Evolutionary conservation across 1,140 invertebrate genomes (phyloP).

Genomic region (Eumaeus atala): DNA sequence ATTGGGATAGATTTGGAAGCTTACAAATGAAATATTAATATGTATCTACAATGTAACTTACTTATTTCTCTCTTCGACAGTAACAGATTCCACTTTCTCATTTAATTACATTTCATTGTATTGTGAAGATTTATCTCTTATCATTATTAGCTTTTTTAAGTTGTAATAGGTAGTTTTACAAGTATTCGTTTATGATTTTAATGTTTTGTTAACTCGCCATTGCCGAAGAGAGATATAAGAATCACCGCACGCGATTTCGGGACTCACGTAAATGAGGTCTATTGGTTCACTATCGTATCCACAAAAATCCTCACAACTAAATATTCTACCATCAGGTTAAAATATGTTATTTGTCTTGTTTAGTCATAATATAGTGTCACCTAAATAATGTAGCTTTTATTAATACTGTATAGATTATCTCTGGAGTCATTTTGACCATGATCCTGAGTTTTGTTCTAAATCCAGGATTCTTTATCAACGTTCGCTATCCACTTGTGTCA

Average conservation of each 20-base stretch:
- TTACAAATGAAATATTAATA: slow-evolving; percentile 16
- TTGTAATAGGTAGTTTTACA: neutral
- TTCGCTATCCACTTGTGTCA: no score
- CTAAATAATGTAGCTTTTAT: slow-evolving; percentile 11
- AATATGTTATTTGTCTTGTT: slow-evolving; percentile 19
- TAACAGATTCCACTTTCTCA: neutral
- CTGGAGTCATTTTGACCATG: slow-evolving; percentile 35
- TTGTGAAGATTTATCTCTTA: neutral
- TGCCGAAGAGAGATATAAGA: slow-evolving; percentile 27
- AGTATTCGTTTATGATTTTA: no score
- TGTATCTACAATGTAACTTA: slow-evolving; percentile 11
- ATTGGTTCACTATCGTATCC: slow-evolving; percentile 14
- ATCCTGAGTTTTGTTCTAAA: neutral
- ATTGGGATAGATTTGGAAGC: slow-evolving; percentile 25
- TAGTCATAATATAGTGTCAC: neutral
- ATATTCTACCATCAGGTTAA: slow-evolving; percentile 13
- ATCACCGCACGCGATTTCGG: slow-evolving; percentile 29
- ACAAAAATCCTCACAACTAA: slow-evolving; percentile 12
- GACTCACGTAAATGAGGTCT: slow-evolving; percentile 27
- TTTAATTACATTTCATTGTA: neutral
- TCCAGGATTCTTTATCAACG: neutral
- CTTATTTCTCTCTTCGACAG: slow-evolving; percentile 15
- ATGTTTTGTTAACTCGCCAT: neutral
- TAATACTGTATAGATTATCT: slow-evolving; percentile 7
- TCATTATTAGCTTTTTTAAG: slow-evolving; percentile 2